Base-by-base conservation (phyloP, 2,888 invertebrate species). In the Operophtera brumata region DNA sequence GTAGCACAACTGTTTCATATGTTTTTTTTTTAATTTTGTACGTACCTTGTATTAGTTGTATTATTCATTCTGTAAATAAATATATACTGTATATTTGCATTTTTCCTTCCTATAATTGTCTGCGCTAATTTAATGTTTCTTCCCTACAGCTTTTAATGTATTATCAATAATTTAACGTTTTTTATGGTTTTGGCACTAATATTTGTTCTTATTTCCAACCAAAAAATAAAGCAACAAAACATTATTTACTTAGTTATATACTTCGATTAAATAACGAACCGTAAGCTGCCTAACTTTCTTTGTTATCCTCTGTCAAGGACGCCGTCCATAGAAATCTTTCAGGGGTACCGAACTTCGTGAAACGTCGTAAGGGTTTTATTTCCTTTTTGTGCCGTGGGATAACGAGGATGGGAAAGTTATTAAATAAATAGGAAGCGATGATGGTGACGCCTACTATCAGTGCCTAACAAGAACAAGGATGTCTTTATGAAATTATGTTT, bases 401-500 rank as follows among this genome's bases (percentile, higher is more conserved):
- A 53, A 58, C 49, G 35, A 60, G 50, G 43, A 53, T 57, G 47
- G 28, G 48, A 54, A 59, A 57, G 49, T 67, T 67, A 69, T 69
- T 69, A 69, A 73, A 75, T 71, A 73, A 73, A 75, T 71, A 74
- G 69, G 71, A 70, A 67, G 71, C 70, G 75, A 77, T 67, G 70
- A 66, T 69, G 64, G 72, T 14, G n/a, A 28, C 45, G 47, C 49
- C 48, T 72, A 69, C 64, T 67, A 70, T 73, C 74, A 68, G 71
- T 71, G 73, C 48, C 47, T 80, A 79, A 83, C 83, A 81, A 83
- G 84, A 84, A 84, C 82, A 83, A 78, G 78, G 81, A 86, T 84
- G 83, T 87, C 86, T 87, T 86, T 86, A 86, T 87, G 80, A 85
- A 86, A 87, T 88, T 84, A 86, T 86, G 85, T 84, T 85, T 83